Evolutionary conservation across 2,888 invertebrate genomes (phyloP).

Genomic region (Spodoptera picta): DNA sequence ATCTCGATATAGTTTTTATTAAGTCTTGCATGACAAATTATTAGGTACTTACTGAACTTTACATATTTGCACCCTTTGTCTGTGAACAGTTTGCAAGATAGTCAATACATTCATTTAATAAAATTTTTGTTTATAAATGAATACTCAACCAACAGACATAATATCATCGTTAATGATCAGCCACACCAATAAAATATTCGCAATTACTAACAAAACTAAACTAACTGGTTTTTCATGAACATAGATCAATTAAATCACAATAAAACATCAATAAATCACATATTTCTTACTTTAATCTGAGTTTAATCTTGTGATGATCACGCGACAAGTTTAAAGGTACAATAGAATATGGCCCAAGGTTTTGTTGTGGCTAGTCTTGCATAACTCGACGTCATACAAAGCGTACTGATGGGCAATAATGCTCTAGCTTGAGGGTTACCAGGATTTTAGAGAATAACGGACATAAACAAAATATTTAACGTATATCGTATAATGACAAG

Average conservation of each 20-base stretch:
- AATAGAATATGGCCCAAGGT: slow-evolving; percentile 86
- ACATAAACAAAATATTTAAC: slow-evolving; percentile 27
- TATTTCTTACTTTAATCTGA: slow-evolving; percentile 46
- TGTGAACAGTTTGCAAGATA: too few species aligned
- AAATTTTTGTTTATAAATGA: too few species aligned
- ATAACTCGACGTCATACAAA: slow-evolving; percentile 76
- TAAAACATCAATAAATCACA: slow-evolving; percentile 39
- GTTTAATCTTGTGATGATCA: slow-evolving; percentile 64
- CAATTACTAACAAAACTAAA: slow-evolving; percentile 1
- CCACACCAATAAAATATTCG: too few species aligned
- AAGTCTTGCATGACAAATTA: too few species aligned
- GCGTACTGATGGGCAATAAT: slow-evolving; percentile 73
- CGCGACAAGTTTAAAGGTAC: slow-evolving; percentile 64
- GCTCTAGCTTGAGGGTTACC: slow-evolving; percentile 58
- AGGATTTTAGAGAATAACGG: slow-evolving; percentile 45
- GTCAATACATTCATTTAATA: too few species aligned
- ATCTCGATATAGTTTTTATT: too few species aligned
- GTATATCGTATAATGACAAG: too few species aligned
- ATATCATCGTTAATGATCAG: too few species aligned
- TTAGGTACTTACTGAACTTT: too few species aligned
- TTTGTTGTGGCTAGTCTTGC: slow-evolving; percentile 71
- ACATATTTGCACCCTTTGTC: too few species aligned
- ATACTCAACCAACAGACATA: too few species aligned
- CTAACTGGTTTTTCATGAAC: slow-evolving; percentile 17
- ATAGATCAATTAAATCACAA: slow-evolving; percentile 27